Conservation (phyloP, 2,797 vertebrate species). For the Acomys russatus region DNA sequence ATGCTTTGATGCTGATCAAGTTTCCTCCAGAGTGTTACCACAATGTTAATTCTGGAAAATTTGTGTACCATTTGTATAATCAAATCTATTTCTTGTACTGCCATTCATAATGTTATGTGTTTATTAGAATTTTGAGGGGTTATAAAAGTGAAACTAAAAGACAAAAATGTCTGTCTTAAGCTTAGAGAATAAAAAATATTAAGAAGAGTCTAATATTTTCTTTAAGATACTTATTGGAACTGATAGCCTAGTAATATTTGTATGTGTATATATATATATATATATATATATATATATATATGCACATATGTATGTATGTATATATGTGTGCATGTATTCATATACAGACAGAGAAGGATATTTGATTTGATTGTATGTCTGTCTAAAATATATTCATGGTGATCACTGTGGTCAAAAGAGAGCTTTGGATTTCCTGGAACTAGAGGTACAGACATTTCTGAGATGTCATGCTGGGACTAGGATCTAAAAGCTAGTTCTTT, state of each 20-base stretch:
- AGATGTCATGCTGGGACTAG: neutral
- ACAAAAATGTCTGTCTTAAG: neutral
- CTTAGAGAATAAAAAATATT: neutral
- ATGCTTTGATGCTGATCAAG: neutral
- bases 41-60: neutral
- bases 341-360: neutral
- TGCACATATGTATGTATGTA: neutral
- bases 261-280: too few relatives aligned
- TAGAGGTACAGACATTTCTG: too few relatives aligned
- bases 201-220: neutral
- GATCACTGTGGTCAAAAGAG: neutral
- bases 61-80: neutral
- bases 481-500: neutral
- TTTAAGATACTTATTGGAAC: neutral
- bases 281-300: neutral
- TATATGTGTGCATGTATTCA: too few relatives aligned
- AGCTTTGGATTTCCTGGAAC: neutral
- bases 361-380: neutral
- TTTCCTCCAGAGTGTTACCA: neutral
- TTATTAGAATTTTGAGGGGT: neutral
- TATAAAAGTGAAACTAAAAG: neutral
- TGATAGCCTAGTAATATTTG: neutral
- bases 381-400: neutral
- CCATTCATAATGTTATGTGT: neutral
- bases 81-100: accelerated